Conservation (phyloP, 2,888 invertebrate genomes). For the Hydropsyche betteni region DNA sequence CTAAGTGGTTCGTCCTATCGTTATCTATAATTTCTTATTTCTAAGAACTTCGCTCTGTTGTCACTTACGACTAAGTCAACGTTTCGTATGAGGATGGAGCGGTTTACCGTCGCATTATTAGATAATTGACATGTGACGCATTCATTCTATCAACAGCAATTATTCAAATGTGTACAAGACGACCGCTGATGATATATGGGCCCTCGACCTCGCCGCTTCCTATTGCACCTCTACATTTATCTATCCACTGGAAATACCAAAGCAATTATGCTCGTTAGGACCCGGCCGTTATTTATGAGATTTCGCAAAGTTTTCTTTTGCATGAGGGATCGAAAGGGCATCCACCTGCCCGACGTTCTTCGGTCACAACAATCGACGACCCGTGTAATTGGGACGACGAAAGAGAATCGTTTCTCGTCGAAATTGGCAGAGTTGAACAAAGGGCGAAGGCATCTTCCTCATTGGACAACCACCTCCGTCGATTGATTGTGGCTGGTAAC, state of each 20-base stretch:
- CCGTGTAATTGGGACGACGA: conserved; percentile 29
- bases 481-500: conserved; percentile 27
- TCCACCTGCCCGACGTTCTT: conserved; percentile 18
- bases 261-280: not conserved
- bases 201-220: not conserved
- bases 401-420: conserved; percentile 11
- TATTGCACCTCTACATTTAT: not conserved
- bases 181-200: not conserved
- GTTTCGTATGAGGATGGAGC: not conserved
- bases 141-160: conserved; percentile 36
- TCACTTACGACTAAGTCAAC: not conserved
- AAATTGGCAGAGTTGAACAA: conserved; percentile 33
- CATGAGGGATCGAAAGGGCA: not conserved
- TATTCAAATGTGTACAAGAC: conserved; percentile 27
- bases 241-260: not conserved
- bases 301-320: no score
- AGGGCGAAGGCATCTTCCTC: not conserved
- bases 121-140: conserved; percentile 40
- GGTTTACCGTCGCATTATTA: conserved; percentile 35
- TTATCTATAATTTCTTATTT: no score
- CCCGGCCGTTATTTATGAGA: not conserved
- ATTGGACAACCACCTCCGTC: not conserved
- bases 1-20: no score
- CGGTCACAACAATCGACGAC: conserved; percentile 20
- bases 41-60: no score